Evolutionary conservation across 2,113 vertebrate genomes (phyloP).

Genomic region (Eclectus roratus): DNA sequence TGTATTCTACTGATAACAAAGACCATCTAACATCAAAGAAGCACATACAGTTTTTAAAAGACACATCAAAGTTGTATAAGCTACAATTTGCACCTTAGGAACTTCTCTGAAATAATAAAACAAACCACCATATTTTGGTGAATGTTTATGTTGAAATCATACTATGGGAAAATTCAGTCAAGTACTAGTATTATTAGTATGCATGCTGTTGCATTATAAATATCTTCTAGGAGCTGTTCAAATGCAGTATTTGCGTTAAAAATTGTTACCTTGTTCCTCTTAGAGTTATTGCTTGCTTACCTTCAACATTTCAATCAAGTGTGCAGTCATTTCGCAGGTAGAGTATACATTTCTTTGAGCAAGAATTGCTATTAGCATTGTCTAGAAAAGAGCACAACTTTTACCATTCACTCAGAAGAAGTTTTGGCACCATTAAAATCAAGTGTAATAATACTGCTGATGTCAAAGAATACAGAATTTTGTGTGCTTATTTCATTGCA

Average conservation of each 20-base stretch:
- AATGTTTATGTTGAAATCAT: not conserved
- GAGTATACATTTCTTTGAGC: not conserved
- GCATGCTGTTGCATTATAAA: slow-evolving; percentile 17
- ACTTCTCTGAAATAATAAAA: not conserved
- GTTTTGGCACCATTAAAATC: not conserved
- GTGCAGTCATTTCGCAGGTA: not conserved
- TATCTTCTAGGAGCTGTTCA: not conserved
- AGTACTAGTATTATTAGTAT: not conserved
- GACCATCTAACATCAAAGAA: slow-evolving; percentile 28
- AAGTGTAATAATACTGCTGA: not conserved
- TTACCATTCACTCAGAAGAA: not conserved
- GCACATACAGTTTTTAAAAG: slow-evolving; percentile 50
- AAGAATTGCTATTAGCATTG: not conserved
- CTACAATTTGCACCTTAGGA: slow-evolving; percentile 6
- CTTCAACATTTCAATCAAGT: not conserved
- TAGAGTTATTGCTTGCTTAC: not conserved
- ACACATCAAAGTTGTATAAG: not conserved
- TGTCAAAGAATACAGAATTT: not conserved
- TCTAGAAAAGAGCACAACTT: not conserved
- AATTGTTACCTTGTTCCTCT: not conserved
- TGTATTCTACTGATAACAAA: not conserved
- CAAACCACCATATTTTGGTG: not conserved
- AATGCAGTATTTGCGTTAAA: not conserved
- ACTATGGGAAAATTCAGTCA: not conserved
- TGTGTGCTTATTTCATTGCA: not conserved